phyloP scores from a whole-genome alignment of 2,888 invertebrate genomes.

The Lepidochrysops patricia region DNA sequence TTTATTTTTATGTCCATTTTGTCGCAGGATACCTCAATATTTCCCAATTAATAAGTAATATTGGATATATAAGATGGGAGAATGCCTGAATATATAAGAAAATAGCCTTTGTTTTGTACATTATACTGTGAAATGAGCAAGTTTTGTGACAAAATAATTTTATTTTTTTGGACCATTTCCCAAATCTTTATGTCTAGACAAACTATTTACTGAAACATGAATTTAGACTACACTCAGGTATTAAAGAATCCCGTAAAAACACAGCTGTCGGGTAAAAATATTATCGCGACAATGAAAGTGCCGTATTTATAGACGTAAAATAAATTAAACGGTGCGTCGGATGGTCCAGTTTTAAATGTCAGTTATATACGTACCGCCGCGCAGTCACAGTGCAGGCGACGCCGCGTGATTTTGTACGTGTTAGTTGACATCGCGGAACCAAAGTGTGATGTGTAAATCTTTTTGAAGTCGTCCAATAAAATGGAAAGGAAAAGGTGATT shows the following conservation, averaged over 20 bases:
- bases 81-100: no score
- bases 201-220: no score
- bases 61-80: no score
- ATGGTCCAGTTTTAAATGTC: slow-evolving; percentile 73
- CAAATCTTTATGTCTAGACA: no score
- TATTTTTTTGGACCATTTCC: no score
- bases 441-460: neutral
- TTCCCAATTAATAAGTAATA: no score
- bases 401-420: slow-evolving; percentile 20
- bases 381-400: slow-evolving; percentile 29
- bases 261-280: neutral
- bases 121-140: no score
- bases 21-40: no score
- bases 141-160: no score
- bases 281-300: slow-evolving; percentile 4
- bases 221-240: neutral
- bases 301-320: neutral
- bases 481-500: slow-evolving; percentile 69
- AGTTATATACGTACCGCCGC: slow-evolving; percentile 62
- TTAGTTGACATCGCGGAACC: neutral
- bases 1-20: no score
- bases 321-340: slow-evolving; percentile 14
- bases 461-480: slow-evolving; percentile 19
- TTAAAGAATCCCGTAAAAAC: neutral
- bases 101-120: no score